Evolutionary conservation across 2,888 invertebrate genomes (phyloP), one percentile per base, ranked within the genome.

Genomic region (Chloroclysta siterata): DNA sequence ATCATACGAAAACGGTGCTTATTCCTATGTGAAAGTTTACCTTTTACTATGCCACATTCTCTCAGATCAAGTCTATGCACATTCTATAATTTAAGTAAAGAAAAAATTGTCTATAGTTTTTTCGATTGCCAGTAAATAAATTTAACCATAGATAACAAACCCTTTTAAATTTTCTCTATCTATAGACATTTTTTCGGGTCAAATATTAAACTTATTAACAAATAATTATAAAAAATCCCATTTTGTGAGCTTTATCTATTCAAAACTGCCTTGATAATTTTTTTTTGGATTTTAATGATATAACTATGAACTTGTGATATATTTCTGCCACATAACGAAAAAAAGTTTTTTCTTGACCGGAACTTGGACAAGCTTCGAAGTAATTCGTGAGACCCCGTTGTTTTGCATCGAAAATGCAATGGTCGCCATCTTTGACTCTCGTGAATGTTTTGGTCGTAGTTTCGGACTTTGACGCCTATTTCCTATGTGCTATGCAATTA

Each of bases 381-480:
- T 88, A 88, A 88, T 90, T 87, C 88, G 82, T 88, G 90, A 89
- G 87, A 88, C 91, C 93, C 93, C 92, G 92, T 89, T 93, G 93
- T 92, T 95, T 96, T 96, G 96, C 95, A 96, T 95, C 95, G 95
- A 94, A 94, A 95, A 95, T 92, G 95, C 94, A 95, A 96, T 96
- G 95, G 96, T 96, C 95, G 96, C 96, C 96, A 96, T 96, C 95
- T 96, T 96, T 95, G 95, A 95, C 94, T 95, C 95, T 95, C 94
- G 95, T 95, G 95, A 95, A 95, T 95, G 95, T 95, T 95, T 95
- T 95, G 94, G 94, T 93, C 93, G 91, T 91, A 93, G 90, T 92
- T 91, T 83, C 87, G 80, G 74, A 89, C 84, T 91, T 88, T 92
- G 84, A 90, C 83, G 87, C 82, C 76, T 87, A 82, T 87, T 88